Evolutionary conservation across 1,140 invertebrate species (phyloP).

Genomic region (Eurosta solidaginis): DNA sequence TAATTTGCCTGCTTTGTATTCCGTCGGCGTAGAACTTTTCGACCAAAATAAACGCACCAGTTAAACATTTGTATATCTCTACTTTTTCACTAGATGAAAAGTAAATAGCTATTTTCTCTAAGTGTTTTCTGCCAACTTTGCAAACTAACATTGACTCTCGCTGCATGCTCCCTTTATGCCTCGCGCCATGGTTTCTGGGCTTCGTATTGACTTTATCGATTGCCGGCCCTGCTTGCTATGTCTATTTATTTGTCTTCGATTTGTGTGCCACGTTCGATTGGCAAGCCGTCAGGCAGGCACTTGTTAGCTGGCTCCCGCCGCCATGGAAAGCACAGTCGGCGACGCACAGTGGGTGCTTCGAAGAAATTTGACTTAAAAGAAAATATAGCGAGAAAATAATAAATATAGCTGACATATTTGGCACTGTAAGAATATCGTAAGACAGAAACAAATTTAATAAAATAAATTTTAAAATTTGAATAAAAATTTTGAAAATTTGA

Average conservation of each 20-base stretch:
- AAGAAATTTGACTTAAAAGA: no score
- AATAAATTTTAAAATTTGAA: no score
- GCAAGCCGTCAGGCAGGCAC: neutral
- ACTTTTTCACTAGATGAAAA: neutral
- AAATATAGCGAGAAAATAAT: no score
- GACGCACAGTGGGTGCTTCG: neutral
- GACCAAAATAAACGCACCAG: neutral
- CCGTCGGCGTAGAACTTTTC: neutral
- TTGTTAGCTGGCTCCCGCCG: neutral
- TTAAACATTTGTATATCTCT: neutral
- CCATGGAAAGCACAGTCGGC: neutral
- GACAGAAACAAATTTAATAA: no score
- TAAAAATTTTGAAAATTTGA: no score
- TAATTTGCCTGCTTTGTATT: neutral
- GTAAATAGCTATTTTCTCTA: constrained; percentile 13
- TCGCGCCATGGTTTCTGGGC: neutral
- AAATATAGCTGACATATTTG: no score
- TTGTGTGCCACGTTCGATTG: constrained; percentile 5
- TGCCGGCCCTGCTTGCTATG: neutral
- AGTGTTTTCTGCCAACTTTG: constrained; percentile 15
- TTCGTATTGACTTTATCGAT: neutral
- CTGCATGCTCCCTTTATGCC: neutral
- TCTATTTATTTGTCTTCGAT: neutral
- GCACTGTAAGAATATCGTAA: no score
- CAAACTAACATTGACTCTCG: neutral